Conservation (phyloP, 2,888 invertebrate genomes). For the Eilema depressum region DNA sequence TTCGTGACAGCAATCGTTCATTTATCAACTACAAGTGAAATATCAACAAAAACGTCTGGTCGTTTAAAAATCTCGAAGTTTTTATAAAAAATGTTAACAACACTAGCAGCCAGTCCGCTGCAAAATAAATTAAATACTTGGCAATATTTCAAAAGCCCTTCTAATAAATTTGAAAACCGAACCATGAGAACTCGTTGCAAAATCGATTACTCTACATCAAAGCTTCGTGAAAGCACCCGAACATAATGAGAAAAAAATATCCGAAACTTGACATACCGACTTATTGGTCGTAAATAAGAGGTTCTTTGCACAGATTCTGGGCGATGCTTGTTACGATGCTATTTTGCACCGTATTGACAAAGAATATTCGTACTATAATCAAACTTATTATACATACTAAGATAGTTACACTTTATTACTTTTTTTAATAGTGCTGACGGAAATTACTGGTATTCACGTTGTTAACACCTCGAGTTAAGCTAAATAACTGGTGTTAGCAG, state of each 20-base stretch:
- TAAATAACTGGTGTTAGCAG: too few relatives aligned
- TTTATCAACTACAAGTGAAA: too few relatives aligned
- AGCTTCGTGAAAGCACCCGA: constrained; percentile 24
- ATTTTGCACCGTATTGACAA: neutral
- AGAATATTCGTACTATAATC: neutral
- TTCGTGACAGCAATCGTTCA: too few relatives aligned
- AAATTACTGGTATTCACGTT: too few relatives aligned
- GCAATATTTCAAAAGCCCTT: constrained; percentile 8
- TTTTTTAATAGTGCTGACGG: too few relatives aligned
- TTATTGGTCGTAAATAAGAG: constrained; percentile 23
- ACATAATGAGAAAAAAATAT: constrained; percentile 35
- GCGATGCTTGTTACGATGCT: neutral
- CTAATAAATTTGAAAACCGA: constrained; percentile 2
- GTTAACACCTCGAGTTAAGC: too few relatives aligned
- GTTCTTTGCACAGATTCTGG: neutral
- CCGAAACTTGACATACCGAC: constrained; percentile 26
- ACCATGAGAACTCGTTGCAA: constrained; percentile 29
- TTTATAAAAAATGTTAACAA: neutral
- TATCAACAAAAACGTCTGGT: neutral
- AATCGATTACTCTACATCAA: constrained; percentile 39
- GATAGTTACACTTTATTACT: neutral
- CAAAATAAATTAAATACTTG: neutral
- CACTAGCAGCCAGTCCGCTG: too few relatives aligned
- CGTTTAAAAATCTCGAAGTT: neutral
- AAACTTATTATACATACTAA: neutral